Percentiles rank a stretch among this genome's conserved stretches.
These are phyloP conservation scores for Rhimphoctona megacephalus DNA, from an alignment of 2,888 invertebrate species.

Conservation along the genomic window DNA sequence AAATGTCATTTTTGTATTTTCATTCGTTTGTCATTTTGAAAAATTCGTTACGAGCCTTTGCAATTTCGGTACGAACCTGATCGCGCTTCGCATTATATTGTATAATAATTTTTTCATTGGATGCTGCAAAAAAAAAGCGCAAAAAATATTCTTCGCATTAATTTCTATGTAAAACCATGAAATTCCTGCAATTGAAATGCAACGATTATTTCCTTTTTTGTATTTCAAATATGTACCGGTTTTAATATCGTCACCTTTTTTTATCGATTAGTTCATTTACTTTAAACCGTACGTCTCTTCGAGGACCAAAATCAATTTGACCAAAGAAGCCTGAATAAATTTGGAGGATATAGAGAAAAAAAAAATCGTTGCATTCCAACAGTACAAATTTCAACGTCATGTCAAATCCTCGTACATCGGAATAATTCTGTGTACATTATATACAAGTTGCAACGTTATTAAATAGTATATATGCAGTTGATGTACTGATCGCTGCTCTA, in stretches of 20 bases:
- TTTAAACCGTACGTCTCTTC: background rate
- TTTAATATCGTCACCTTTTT: background rate
- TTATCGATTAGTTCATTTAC: background rate
- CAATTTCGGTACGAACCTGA: background rate
- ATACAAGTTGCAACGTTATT: slow-evolving; percentile 20
- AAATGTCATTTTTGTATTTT: background rate
- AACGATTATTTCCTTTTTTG: background rate
- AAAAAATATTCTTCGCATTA: slow-evolving; percentile 1
- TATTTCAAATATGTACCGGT: background rate
- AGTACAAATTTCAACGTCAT: background rate
- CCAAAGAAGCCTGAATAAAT: background rate
- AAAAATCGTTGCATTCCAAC: background rate
- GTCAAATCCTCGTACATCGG: slow-evolving; percentile 34
- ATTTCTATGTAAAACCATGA: background rate
- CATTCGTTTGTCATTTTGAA: background rate
- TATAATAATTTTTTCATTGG: background rate
- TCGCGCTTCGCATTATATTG: background rate
- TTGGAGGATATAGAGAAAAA: background rate
- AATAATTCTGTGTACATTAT: slow-evolving; percentile 22
- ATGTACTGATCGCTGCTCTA: slow-evolving; percentile 62
- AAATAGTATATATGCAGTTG: slow-evolving; percentile 35
- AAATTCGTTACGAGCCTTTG: no score
- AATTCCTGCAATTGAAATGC: background rate
- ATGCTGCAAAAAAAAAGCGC: background rate
- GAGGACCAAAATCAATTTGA: background rate